Percentiles rank a stretch among this genome's conserved stretches.
Evolutionary conservation across 2,888 invertebrate genomes (phyloP).

Genomic region (Eupithecia tripunctaria): DNA sequence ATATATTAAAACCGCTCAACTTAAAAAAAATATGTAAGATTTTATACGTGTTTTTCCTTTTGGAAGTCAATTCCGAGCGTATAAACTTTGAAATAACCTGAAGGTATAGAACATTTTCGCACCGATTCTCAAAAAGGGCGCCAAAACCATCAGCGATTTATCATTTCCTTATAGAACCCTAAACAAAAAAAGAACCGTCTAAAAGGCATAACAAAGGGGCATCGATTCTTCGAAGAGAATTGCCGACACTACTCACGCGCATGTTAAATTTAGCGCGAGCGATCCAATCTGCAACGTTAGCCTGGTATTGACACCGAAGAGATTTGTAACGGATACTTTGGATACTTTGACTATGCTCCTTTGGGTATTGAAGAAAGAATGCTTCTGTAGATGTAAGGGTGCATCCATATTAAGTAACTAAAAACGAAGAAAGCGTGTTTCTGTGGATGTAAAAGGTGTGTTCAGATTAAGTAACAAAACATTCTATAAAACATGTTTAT

Average conservation of each 20-base stretch:
- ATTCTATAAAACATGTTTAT: too few species aligned
- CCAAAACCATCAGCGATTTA: not conserved
- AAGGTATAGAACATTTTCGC: not conserved
- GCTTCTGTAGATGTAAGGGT: not conserved
- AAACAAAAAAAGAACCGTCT: constrained; percentile 42
- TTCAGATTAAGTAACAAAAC: too few species aligned
- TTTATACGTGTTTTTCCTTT: too few species aligned
- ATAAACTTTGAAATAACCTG: not conserved
- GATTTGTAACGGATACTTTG: constrained; percentile 40
- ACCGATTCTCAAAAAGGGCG: not conserved
- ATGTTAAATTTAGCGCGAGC: constrained; percentile 82
- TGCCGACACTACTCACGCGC: constrained; percentile 64
- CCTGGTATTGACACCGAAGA: constrained; percentile 48
- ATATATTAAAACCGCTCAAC: too few species aligned
- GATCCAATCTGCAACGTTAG: constrained; percentile 69
- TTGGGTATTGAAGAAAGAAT: not conserved
- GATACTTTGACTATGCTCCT: constrained; percentile 23
- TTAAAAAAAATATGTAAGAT: too few species aligned
- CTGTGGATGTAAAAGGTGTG: too few species aligned
- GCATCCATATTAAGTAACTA: too few species aligned
- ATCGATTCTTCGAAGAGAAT: constrained; percentile 75
- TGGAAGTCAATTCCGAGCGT: too few species aligned
- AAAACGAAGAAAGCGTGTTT: too few species aligned
- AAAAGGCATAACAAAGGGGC: constrained; percentile 80
- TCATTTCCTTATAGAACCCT: not conserved